Evolutionary conservation across 2,113 vertebrate species (phyloP).

Genomic region (Excalfactoria chinensis): DNA sequence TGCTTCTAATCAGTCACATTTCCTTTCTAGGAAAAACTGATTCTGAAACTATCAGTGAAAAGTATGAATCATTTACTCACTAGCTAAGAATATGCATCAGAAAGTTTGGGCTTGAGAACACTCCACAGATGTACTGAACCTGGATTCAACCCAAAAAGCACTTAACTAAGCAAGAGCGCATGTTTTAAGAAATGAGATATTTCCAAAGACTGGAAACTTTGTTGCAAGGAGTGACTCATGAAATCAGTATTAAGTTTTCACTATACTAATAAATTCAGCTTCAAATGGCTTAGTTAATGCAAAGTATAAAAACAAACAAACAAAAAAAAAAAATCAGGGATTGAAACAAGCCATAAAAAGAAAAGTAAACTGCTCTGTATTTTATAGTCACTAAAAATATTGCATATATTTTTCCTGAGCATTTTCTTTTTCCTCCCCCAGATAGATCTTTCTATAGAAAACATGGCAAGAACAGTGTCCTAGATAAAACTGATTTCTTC

Average conservation of each 20-base stretch:
- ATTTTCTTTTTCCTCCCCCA: rapidly evolving
- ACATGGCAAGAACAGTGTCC: not conserved
- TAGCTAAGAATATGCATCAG: not conserved
- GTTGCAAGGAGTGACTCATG: not conserved
- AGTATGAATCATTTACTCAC: not conserved
- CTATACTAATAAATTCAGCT: not conserved
- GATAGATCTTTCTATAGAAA: not conserved
- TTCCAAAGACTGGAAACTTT: not conserved
- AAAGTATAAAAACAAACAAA: not conserved
- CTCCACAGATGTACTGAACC: rapidly evolving
- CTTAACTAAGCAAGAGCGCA: not conserved
- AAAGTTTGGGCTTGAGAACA: not conserved
- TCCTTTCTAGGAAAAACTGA: not conserved
- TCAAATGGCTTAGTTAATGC: not conserved
- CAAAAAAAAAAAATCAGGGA: not conserved
- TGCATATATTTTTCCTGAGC: not conserved
- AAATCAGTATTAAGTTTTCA: not conserved
- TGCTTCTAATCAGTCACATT: not conserved
- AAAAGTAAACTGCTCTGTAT: not conserved
- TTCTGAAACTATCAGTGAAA: not conserved
- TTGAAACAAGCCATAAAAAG: rapidly evolving
- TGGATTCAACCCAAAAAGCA: not conserved
- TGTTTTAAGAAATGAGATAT: not conserved
- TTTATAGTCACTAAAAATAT: not conserved
- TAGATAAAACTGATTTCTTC: not conserved